A percentile compares a stretch with the other conserved stretches of the same genome.
Evolutionary conservation across 2,888 invertebrate species (phyloP).

Genomic region (Nemurella pictetii): DNA sequence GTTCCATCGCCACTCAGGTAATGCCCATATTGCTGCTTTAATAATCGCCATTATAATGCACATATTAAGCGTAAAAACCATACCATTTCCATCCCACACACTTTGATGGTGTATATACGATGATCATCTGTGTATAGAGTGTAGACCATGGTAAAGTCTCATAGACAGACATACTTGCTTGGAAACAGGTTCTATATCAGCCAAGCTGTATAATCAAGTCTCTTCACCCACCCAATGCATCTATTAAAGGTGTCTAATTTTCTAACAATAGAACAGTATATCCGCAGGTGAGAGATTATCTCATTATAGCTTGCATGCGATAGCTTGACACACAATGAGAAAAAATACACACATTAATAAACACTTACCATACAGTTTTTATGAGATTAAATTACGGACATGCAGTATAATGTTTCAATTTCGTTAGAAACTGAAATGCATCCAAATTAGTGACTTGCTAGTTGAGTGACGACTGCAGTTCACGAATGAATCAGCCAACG

Average conservation of each 20-base stretch:
- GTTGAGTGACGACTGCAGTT: neutral
- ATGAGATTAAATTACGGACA: neutral
- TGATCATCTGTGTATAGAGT: neutral
- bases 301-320: neutral
- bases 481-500: neutral
- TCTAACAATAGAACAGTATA: neutral
- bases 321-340: neutral
- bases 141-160: neutral
- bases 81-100: neutral
- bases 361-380: neutral
- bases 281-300: neutral
- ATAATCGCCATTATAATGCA: neutral
- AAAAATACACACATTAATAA: neutral
- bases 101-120: neutral
- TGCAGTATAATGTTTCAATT: neutral
- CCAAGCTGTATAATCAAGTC: neutral
- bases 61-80: neutral
- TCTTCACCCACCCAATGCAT: constrained; percentile 1
- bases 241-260: neutral
- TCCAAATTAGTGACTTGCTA: neutral
- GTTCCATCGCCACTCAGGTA: neutral
- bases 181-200: constrained; percentile 15
- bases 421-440: neutral
- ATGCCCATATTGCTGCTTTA: neutral
- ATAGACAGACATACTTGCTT: constrained; percentile 18